Conservation (phyloP, 2,113 vertebrate species). For the Prunella fulvescens region DNA sequence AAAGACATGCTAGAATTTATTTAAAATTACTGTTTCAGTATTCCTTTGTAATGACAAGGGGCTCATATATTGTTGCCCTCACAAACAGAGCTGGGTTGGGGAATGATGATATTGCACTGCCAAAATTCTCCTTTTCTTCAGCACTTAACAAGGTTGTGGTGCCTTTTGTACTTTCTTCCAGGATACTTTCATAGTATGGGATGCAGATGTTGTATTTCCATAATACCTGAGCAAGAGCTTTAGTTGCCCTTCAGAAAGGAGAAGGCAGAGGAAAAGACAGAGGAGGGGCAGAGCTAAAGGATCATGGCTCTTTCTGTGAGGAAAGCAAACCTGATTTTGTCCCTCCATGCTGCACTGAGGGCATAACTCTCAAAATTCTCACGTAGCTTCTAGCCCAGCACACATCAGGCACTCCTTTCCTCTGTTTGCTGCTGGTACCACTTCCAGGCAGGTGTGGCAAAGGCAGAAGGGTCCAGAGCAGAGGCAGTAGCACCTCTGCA, state of each 20-base stretch:
- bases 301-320: neutral
- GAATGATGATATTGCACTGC: neutral
- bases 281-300: neutral
- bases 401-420: neutral
- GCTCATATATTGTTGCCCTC: neutral
- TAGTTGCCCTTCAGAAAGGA: neutral
- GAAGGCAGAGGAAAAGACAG: neutral
- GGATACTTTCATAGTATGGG: neutral
- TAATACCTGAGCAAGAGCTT: neutral
- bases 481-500: neutral
- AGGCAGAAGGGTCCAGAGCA: neutral
- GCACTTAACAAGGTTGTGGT: neutral
- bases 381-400: neutral
- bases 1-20: neutral
- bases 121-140: neutral
- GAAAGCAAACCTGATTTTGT: neutral
- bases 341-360: fast-evolving
- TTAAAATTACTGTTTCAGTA: neutral
- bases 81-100: neutral
- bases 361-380: neutral
- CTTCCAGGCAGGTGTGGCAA: neutral
- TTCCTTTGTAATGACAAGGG: neutral
- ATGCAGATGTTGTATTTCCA: neutral
- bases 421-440: neutral
- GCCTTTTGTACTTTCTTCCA: neutral